Percentiles rank a stretch among this genome's conserved stretches.
Conservation (phyloP, 1,140 invertebrate species). For the Drosophila burlai region DNA sequence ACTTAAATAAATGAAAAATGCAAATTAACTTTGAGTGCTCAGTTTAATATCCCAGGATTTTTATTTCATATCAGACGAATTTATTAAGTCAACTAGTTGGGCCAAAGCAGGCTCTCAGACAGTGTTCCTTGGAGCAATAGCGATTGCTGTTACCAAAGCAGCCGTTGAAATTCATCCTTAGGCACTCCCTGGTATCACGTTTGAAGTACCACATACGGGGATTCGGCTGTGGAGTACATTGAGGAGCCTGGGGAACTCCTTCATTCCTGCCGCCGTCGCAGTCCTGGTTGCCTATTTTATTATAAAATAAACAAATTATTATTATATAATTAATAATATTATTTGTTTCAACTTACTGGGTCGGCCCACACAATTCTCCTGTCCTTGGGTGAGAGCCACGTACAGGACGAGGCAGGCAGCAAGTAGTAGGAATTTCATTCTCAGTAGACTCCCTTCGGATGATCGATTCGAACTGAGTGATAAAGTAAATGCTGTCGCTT, state of each 20-base stretch:
- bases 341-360: not conserved
- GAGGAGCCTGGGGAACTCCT: slow-evolving; percentile 7
- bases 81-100: not conserved
- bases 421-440: slow-evolving; percentile 9
- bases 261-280: slow-evolving; percentile 12
- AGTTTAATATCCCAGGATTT: not conserved
- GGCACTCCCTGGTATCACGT: slow-evolving; percentile 1
- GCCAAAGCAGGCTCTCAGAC: slow-evolving; percentile 2
- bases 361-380: not conserved
- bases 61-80: not conserved
- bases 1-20: not conserved
- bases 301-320: no score
- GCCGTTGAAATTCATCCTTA: slow-evolving; percentile 4
- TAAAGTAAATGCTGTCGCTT: not conserved
- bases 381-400: not conserved
- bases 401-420: not conserved
- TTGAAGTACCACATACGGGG: slow-evolving; percentile 1
- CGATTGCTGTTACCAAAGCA: slow-evolving; percentile 8
- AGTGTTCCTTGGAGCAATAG: slow-evolving; percentile 15
- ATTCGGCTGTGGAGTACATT: slow-evolving; percentile 6
- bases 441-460: not conserved
- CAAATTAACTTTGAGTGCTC: not conserved
- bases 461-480: not conserved
- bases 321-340: no score
- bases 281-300: slow-evolving; percentile 3